Evolutionary conservation across 2,113 vertebrate genomes (phyloP).

Genomic region (Rostratula benghalensis): DNA sequence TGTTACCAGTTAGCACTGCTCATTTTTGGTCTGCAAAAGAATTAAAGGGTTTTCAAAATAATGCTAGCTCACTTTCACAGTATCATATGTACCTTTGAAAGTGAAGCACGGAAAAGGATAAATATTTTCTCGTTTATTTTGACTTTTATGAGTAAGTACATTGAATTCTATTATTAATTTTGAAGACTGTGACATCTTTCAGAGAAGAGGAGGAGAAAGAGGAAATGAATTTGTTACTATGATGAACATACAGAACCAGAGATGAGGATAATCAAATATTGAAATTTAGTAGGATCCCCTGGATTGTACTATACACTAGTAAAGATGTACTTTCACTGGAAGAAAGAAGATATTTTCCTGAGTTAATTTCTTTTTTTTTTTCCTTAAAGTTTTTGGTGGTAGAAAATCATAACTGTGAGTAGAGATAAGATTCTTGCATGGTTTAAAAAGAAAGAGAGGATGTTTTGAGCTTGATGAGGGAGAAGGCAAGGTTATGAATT

Average conservation of each 20-base stretch:
- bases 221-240: not conserved
- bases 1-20: not conserved
- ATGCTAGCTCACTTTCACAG: not conserved
- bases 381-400: not conserved
- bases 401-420: not conserved
- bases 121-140: not conserved
- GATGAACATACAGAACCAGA: not conserved
- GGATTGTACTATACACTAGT: not conserved
- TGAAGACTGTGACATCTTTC: not conserved
- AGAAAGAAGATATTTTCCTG: not conserved
- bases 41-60: conserved; percentile 25
- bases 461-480: not conserved
- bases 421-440: not conserved
- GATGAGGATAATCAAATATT: not conserved
- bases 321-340: not conserved
- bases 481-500: not conserved
- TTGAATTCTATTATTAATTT: not conserved
- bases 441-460: not conserved
- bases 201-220: not conserved
- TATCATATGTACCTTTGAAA: not conserved
- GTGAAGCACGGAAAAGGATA: not conserved
- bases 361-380: not conserved
- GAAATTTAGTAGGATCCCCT: not conserved
- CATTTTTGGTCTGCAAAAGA: not conserved
- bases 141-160: not conserved